These are phyloP conservation scores for Odontesthes bonariensis DNA, from an alignment of 2,113 vertebrate genomes.

Conservation along the genomic window DNA sequence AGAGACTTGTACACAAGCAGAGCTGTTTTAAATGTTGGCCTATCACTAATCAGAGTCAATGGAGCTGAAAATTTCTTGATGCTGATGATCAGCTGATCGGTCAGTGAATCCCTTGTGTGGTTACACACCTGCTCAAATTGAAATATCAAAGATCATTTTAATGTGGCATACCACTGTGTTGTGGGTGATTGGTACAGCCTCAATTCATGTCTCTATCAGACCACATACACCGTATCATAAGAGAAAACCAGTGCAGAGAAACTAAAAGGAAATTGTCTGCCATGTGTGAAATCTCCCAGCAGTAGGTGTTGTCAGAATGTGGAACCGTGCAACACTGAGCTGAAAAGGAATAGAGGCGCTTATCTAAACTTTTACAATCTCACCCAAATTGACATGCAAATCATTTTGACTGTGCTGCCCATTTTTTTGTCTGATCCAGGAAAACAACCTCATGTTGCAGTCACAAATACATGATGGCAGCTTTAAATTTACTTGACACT, in stretches of 20 bases:
- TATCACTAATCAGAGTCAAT: no score
- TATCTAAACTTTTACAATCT: no score
- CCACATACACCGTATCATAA: neutral
- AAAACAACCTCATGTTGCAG: no score
- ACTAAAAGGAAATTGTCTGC: neutral
- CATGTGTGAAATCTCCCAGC: conserved; percentile 1
- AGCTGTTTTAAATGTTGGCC: no score
- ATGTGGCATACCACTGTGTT: conserved; percentile 17
- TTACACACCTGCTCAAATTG: conserved; percentile 28
- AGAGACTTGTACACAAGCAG: no score
- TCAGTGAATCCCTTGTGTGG: conserved; percentile 2
- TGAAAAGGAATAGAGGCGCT: neutral
- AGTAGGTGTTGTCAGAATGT: conserved; percentile 7
- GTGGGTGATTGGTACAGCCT: conserved; percentile 18
- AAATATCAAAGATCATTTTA: conserved; percentile 42
- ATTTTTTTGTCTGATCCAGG: no score
- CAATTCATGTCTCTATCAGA: conserved; percentile 16
- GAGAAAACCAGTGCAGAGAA: conserved; percentile 24
- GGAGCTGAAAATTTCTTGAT: no score
- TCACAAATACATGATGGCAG: neutral
- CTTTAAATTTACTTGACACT: neutral
- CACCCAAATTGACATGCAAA: neutral
- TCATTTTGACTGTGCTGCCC: neutral
- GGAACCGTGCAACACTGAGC: neutral
- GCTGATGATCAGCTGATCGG: no score